phyloP scores from a whole-genome alignment of 2,888 invertebrate species.

The Chloroclysta siterata region DNA sequence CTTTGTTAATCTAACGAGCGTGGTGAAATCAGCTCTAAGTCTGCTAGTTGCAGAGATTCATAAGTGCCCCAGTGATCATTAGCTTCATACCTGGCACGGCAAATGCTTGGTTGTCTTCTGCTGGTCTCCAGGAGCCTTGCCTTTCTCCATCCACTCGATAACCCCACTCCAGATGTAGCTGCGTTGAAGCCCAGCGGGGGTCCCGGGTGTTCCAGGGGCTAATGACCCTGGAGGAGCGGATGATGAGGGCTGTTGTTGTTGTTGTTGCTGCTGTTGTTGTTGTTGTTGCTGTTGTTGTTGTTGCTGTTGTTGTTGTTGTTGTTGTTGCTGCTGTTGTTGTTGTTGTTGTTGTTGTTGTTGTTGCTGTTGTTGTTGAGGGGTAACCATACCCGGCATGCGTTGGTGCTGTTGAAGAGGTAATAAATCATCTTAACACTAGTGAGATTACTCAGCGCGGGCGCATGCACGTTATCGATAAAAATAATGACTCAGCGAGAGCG shows the following conservation, averaged over 20 bases:
- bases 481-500: too few relatives aligned
- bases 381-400: conserved; percentile 66
- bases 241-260: conserved; percentile 29
- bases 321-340: conserved; percentile 26
- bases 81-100: conserved; percentile 72
- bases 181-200: conserved; percentile 59
- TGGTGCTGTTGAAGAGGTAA: conserved; percentile 48
- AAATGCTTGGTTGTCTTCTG: conserved; percentile 91
- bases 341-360: conserved; percentile 5
- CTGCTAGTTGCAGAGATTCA: too few relatives aligned
- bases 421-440: too few relatives aligned
- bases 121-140: conserved; percentile 90
- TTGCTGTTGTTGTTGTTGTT: conserved; percentile 3
- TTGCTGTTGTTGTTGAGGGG: conserved; percentile 41
- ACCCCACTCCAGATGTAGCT: conserved; percentile 90
- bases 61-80: not conserved
- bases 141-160: conserved; percentile 97
- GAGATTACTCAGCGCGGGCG: too few relatives aligned
- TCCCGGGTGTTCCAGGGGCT: conserved; percentile 36
- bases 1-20: too few relatives aligned
- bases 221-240: conserved; percentile 48
- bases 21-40: too few relatives aligned
- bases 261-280: conserved; percentile 5
- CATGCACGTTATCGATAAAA: too few relatives aligned
- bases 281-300: conserved; percentile 6